These are phyloP conservation scores for Pedicia rivosa DNA, from an alignment of 2,888 invertebrate species.

Conservation along the genomic window DNA sequence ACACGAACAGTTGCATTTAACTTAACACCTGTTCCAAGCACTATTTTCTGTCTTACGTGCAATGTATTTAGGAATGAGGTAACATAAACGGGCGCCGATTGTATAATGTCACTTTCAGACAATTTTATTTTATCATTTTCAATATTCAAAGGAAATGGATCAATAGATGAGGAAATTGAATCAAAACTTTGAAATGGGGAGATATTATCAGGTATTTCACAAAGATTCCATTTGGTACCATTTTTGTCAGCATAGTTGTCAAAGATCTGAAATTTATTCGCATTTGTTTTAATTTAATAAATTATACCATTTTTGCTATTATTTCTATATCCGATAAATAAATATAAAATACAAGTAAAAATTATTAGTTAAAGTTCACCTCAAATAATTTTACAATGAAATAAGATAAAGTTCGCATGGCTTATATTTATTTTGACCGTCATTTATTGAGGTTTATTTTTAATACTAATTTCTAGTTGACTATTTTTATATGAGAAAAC, in stretches of 20 bases:
- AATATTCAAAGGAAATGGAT: not conserved
- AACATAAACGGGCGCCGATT: conserved; percentile 35
- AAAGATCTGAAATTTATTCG: too few relatives aligned
- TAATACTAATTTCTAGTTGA: conserved; percentile 1
- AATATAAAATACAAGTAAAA: too few relatives aligned
- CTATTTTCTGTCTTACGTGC: conserved; percentile 37
- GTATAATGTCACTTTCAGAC: not conserved
- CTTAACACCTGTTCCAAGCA: conserved; percentile 30
- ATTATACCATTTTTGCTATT: too few relatives aligned
- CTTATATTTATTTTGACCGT: not conserved
- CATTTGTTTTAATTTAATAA: too few relatives aligned
- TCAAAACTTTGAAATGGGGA: too few relatives aligned
- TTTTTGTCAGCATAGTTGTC: conserved; percentile 57
- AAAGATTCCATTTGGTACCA: conserved; percentile 52
- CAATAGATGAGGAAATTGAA: not conserved
- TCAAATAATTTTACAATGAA: too few relatives aligned
- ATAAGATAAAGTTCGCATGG: too few relatives aligned
- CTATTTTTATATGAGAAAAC: too few relatives aligned
- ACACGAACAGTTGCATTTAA: conserved; percentile 47
- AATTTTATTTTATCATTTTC: conserved; percentile 11
- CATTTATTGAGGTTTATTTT: too few relatives aligned
- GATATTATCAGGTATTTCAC: conserved; percentile 26
- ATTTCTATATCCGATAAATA: too few relatives aligned
- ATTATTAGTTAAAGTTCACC: too few relatives aligned
- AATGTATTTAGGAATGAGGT: conserved; percentile 52